Conservation (phyloP, 2,797 vertebrate species). For the Lophius americanus region DNA sequence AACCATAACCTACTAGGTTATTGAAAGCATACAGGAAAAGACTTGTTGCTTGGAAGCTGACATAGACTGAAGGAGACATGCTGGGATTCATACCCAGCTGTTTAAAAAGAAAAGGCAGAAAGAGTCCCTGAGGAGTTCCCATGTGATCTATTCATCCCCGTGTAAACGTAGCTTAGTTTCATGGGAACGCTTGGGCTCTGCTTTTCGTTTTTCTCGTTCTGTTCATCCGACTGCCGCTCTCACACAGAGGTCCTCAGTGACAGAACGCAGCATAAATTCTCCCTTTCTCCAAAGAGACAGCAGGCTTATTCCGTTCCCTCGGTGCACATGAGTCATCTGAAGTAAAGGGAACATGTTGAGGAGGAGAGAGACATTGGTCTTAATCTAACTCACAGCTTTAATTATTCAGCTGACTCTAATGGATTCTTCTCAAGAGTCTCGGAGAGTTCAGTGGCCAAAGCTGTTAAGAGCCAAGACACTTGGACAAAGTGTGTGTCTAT, state of each 20-base stretch:
- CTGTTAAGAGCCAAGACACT: conserved; percentile 43
- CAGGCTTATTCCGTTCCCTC: conserved; percentile 7
- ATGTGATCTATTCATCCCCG: conserved; percentile 21
- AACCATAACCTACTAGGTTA: neutral
- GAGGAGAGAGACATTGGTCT: conserved; percentile 57
- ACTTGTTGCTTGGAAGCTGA: neutral
- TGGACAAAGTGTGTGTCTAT: conserved; percentile 11
- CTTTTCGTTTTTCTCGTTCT: conserved; percentile 42
- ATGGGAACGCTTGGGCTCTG: conserved; percentile 20
- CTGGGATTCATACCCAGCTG: conserved; percentile 12
- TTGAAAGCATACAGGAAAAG: neutral
- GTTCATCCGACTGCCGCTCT: conserved; percentile 34
- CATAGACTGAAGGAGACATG: neutral
- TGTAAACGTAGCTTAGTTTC: conserved; percentile 25
- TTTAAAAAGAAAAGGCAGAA: neutral
- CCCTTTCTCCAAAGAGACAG: conserved; percentile 19
- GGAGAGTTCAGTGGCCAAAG: conserved; percentile 62
- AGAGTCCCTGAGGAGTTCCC: neutral
- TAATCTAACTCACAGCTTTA: conserved; percentile 62
- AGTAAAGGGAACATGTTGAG: conserved; percentile 25
- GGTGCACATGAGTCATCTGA: conserved; percentile 9
- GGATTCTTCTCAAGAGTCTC: conserved; percentile 69
- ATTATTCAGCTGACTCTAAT: conserved; percentile 72
- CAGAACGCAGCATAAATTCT: conserved; percentile 4
- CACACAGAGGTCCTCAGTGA: conserved; percentile 8